Percentiles rank a stretch among this genome's conserved stretches.
Conservation (phyloP, 2,113 vertebrate genomes). For the Entomyzon cyanotis region DNA sequence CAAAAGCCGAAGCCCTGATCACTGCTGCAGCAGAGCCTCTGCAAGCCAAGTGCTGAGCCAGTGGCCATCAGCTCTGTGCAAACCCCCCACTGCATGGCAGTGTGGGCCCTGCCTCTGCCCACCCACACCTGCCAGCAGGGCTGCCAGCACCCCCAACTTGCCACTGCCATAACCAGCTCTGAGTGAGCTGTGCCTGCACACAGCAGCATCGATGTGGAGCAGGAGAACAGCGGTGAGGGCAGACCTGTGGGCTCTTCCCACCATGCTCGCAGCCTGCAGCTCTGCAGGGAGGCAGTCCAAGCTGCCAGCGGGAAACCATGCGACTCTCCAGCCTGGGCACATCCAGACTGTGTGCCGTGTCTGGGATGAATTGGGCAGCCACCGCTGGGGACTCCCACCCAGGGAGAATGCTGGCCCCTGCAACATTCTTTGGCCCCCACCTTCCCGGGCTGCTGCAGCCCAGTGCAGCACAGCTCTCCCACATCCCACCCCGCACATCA, state of each 20-base stretch:
- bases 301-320: fast-evolving
- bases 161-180: not conserved
- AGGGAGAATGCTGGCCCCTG: not conserved
- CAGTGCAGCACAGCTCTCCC: not conserved
- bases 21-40: not conserved
- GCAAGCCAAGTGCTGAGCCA: not conserved
- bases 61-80: not conserved
- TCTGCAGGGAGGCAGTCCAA: not conserved
- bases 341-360: not conserved
- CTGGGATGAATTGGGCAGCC: not conserved
- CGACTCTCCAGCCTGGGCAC: fast-evolving
- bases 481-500: slow-evolving; percentile 14
- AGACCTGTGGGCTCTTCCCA: not conserved
- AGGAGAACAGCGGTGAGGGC: not conserved
- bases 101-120: not conserved
- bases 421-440: not conserved
- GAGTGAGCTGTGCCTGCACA: fast-evolving
- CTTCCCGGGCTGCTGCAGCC: not conserved
- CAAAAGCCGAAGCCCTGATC: not conserved
- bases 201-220: fast-evolving
- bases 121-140: not conserved
- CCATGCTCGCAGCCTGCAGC: not conserved
- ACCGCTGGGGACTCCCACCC: fast-evolving
- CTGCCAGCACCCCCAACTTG: not conserved
- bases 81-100: fast-evolving